Evolutionary conservation across 2,888 invertebrate species (phyloP).

Genomic region (Eugnorisma glareosa): DNA sequence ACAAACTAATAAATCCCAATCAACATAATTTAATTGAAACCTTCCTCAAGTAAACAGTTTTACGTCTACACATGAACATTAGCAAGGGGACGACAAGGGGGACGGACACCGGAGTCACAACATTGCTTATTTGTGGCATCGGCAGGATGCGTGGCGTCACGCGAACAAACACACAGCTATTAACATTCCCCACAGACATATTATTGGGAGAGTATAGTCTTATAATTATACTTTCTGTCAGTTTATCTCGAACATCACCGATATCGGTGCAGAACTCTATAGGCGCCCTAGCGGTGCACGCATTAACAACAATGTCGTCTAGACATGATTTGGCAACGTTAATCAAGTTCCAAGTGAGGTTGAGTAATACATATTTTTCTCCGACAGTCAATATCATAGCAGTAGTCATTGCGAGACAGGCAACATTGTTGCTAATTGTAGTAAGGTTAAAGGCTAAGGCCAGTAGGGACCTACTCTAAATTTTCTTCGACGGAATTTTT

Average conservation of each 20-base stretch:
- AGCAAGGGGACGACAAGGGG: conserved; percentile 4
- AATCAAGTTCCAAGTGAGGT: background rate
- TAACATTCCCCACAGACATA: conserved; percentile 49
- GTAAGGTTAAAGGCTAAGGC: background rate
- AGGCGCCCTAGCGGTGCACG: background rate
- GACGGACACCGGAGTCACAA: conserved; percentile 48
- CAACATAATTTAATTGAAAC: conserved; percentile 22
- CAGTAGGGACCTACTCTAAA: background rate
- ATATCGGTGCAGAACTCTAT: background rate
- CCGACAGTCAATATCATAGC: background rate
- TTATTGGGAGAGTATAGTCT: conserved; percentile 37
- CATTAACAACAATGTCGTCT: background rate
- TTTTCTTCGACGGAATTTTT: background rate
- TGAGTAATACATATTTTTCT: background rate
- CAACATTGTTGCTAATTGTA: background rate
- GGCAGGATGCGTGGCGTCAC: conserved; percentile 60
- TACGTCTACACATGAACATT: conserved; percentile 30
- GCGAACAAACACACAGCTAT: conserved; percentile 51
- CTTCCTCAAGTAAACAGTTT: conserved; percentile 26
- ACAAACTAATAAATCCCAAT: conserved; percentile 17
- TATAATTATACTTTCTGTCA: background rate
- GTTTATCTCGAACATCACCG: background rate
- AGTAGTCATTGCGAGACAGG: background rate
- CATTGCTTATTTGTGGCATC: conserved; percentile 53
- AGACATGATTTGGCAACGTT: background rate